Conservation (phyloP, 1,140 invertebrate species). For the Drosophila fuyamai region DNA sequence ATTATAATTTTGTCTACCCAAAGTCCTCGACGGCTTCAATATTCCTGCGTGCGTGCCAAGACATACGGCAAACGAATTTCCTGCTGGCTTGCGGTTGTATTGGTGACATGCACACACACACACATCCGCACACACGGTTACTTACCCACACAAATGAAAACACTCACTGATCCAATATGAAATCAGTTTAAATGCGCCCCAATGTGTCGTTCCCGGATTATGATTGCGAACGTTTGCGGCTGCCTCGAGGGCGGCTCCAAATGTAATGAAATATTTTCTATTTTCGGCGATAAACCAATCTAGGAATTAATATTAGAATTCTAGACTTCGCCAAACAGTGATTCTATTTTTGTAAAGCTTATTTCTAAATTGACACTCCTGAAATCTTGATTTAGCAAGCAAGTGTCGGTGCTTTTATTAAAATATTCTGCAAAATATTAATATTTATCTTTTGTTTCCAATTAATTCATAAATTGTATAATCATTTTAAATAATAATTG, state of each 20-base stretch:
- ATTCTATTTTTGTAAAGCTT: no score
- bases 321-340: no score
- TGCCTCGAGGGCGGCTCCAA: slow-evolving; percentile 32
- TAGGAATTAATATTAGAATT: background rate
- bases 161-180: slow-evolving; percentile 62
- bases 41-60: slow-evolving; percentile 69
- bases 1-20: slow-evolving; percentile 66
- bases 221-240: slow-evolving; percentile 56
- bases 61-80: slow-evolving; percentile 64
- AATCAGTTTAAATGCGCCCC: slow-evolving; percentile 80
- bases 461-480: background rate
- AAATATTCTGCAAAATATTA: no score
- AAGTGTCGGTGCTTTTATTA: no score
- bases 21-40: slow-evolving; percentile 50
- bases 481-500: background rate
- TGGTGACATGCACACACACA: slow-evolving; percentile 17
- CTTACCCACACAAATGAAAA: slow-evolving; percentile 8
- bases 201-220: slow-evolving; percentile 77
- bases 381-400: no score
- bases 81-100: slow-evolving; percentile 27
- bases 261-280: slow-evolving; percentile 22
- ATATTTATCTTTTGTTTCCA: background rate
- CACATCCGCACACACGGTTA: background rate
- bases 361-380: no score
- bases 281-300: background rate